Evolutionary conservation across 35 echinoderm and acorn worm species (phyloP), one percentile per base, ranked within the genome.

Genomic region (Nesometra sesokonis): DNA sequence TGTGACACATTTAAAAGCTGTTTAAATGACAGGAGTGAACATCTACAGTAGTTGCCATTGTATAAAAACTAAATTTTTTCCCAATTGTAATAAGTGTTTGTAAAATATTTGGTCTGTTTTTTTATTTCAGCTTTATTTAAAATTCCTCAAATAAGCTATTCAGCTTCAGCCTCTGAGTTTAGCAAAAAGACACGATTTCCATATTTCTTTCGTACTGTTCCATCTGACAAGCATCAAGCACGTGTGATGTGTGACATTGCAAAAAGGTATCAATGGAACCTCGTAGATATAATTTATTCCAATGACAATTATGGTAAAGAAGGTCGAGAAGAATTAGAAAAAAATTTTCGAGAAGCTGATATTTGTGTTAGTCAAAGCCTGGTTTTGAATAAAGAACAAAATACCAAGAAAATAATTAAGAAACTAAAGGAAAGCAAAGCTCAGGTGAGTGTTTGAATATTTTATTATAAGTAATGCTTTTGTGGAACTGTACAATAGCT

Each of bases 61-160:
- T n/a, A n/a, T n/a, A n/a, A n/a, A n/a, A n/a, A n/a, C n/a, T n/a
- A n/a, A n/a, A n/a, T n/a, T n/a, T n/a, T n/a, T n/a, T n/a, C n/a
- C n/a, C n/a, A n/a, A n/a, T n/a, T n/a, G n/a, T n/a, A n/a, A n/a
- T n/a, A n/a, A n/a, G n/a, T n/a, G n/a, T n/a, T n/a, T n/a, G n/a
- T n/a, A n/a, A n/a, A 43, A 43, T 43, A 43, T 43, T 15, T 43
- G 4, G 38, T 43, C 23, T 67, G 52, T 67, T n/a, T n/a, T n/a
- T n/a, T n/a, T 67, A 67, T 36, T 38, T 84, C 88, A 94, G 94
- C 88, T 85, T 82, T 93, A 15, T 97, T 97, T 37, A 86, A 93
- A 32, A 57, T 97, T 38, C 94, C 94, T 86, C 94, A 97, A 97
- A 91, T 97, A 4, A 97, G 94, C 57, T 97, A 97, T 85, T 90